phyloP scores from a whole-genome alignment of 2,113 vertebrate species.

The Dasyornis broadbenti region DNA sequence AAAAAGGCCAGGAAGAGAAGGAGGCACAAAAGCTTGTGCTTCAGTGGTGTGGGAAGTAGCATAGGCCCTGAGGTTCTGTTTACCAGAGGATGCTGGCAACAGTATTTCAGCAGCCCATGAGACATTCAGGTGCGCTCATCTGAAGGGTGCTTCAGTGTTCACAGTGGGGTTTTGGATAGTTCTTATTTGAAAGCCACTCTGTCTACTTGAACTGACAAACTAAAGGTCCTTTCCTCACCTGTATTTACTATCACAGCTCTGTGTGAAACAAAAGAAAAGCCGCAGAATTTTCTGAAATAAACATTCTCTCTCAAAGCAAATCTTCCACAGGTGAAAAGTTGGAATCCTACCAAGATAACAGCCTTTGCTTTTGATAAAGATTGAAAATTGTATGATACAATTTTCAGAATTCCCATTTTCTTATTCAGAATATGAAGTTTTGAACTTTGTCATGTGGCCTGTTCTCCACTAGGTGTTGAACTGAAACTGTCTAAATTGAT shows the following conservation, averaged over 20 bases:
- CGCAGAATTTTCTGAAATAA: background rate
- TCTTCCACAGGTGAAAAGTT: background rate
- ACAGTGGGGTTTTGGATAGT: background rate
- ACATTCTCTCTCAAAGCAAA: background rate
- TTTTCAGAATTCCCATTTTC: background rate
- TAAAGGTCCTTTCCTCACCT: background rate
- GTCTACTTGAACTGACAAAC: background rate
- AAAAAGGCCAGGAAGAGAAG: background rate
- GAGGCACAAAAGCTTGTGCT: background rate
- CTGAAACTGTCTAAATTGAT: background rate
- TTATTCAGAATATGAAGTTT: background rate
- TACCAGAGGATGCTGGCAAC: background rate
- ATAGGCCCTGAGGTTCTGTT: background rate
- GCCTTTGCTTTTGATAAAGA: background rate
- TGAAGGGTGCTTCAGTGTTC: background rate
- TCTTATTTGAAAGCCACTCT: background rate
- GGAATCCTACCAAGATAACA: background rate
- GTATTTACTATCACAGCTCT: accelerated
- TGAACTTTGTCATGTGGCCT: background rate
- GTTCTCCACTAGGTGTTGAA: conserved; percentile 7
- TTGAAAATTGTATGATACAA: background rate
- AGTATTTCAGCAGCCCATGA: accelerated
- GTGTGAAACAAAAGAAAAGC: background rate
- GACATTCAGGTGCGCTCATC: background rate
- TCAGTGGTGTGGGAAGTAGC: background rate